Evolutionary conservation across 92 coral and sea anemone genomes (phyloP).

Genomic region (Parazoanthus atlanticus): DNA sequence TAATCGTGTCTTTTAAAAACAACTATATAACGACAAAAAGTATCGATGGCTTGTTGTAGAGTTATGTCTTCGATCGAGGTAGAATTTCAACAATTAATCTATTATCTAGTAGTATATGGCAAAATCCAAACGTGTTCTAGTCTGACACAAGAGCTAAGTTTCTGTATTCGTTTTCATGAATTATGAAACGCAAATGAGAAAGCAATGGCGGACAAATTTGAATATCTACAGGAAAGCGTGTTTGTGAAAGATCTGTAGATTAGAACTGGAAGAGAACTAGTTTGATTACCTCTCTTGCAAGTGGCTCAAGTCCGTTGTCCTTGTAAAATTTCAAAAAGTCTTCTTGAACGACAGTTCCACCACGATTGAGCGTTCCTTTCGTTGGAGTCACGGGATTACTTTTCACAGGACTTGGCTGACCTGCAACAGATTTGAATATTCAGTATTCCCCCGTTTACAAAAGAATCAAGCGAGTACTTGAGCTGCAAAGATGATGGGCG

Average conservation of each 20-base stretch:
- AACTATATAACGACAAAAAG: neutral
- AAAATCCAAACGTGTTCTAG: neutral
- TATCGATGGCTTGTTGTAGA: neutral
- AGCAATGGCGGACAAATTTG: conserved; percentile 57
- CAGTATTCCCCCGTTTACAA: conserved; percentile 64
- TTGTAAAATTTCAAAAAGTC: conserved; percentile 74
- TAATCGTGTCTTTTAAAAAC: conserved; percentile 7
- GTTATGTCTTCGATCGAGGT: neutral
- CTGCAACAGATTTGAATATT: conserved; percentile 81
- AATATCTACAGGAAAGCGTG: conserved; percentile 49
- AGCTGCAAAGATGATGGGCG: conserved; percentile 1
- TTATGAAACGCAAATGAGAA: conserved; percentile 54
- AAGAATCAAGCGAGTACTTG: conserved; percentile 5
- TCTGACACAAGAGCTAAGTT: conserved; percentile 14
- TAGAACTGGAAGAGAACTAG: neutral
- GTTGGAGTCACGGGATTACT: conserved; percentile 76
- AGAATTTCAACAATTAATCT: neutral
- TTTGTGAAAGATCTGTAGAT: conserved; percentile 44
- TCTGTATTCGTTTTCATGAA: conserved; percentile 59
- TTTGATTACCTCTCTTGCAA: conserved; percentile 79
- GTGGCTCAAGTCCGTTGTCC: conserved; percentile 72
- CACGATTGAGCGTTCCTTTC: conserved; percentile 70
- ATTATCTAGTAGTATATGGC: neutral
- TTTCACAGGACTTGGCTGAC: conserved; percentile 93
- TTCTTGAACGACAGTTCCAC: conserved; percentile 68